Evolutionary conservation across 2,797 vertebrate species (phyloP).

Genomic region (Spinus pinus): DNA sequence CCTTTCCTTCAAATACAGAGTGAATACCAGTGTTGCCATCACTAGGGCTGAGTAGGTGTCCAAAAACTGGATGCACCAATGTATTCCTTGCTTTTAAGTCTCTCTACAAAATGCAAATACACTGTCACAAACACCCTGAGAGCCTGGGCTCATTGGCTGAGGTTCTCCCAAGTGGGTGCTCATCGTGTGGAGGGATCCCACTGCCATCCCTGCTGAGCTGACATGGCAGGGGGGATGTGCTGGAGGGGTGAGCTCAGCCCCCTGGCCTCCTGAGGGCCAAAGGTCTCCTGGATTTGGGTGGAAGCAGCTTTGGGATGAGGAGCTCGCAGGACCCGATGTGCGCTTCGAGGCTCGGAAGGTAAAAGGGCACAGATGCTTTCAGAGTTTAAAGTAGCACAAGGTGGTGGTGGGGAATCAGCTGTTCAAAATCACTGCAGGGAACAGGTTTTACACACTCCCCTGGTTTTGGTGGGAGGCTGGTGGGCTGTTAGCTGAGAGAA

Average conservation of each 20-base stretch:
- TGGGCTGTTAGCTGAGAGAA: not conserved
- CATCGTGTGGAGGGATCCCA: not conserved
- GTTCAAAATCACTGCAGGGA: not conserved
- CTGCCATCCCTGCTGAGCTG: not conserved
- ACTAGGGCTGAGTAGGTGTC: not conserved
- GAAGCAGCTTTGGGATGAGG: not conserved
- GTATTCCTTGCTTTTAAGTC: not conserved
- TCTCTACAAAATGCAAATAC: not conserved
- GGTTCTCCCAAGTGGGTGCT: not conserved
- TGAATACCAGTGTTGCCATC: not conserved
- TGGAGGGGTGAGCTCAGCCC: not conserved
- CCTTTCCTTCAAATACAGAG: not conserved
- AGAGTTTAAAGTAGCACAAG: not conserved
- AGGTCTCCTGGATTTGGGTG: not conserved
- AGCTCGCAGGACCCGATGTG: rapidly evolving
- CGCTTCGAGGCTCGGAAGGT: not conserved
- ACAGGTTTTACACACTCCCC: not conserved
- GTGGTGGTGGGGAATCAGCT: not conserved
- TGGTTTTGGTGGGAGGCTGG: not conserved
- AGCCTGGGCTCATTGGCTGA: not conserved
- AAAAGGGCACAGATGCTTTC: not conserved
- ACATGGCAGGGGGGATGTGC: rapidly evolving
- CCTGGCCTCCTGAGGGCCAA: not conserved
- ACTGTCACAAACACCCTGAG: not conserved
- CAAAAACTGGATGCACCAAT: not conserved